phyloP scores from a whole-genome alignment of 2,888 invertebrate genomes.

The Marronus borbonicus region DNA sequence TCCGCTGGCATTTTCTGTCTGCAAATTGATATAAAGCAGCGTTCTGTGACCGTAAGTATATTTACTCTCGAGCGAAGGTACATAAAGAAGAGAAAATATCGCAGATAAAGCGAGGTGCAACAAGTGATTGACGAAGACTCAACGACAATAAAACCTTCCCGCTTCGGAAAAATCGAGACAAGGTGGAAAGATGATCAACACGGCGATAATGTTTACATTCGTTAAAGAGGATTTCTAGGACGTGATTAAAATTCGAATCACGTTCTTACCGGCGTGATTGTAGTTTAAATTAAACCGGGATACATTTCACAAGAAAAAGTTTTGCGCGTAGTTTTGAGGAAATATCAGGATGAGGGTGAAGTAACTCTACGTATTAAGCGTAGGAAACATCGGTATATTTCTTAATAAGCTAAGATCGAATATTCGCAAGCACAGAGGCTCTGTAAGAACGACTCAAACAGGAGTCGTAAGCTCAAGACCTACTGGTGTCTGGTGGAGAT shows the following conservation, averaged over 20 bases:
- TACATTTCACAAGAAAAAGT: too few species aligned
- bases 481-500: too few species aligned
- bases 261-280: too few species aligned
- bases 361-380: too few species aligned
- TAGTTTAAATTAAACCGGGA: too few species aligned
- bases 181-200: conserved; percentile 24
- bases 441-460: too few species aligned
- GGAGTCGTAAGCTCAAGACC: too few species aligned
- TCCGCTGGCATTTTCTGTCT: conserved; percentile 37
- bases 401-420: too few species aligned
- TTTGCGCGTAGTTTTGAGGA: too few species aligned
- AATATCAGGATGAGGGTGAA: too few species aligned
- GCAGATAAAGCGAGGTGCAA: conserved; percentile 39
- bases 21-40: conserved; percentile 46
- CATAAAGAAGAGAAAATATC: conserved; percentile 43
- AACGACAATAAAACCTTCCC: conserved; percentile 14
- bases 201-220: conserved; percentile 8
- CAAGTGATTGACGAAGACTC: conserved; percentile 42
- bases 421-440: too few species aligned
- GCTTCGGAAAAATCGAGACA: conserved; percentile 2
- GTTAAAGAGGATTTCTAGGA: neutral
- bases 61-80: conserved; percentile 31
- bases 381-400: too few species aligned
- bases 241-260: neutral
- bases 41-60: conserved; percentile 32